phyloP scores from a whole-genome alignment of 2,888 invertebrate species.

The Perizoma flavofasciatum region DNA sequence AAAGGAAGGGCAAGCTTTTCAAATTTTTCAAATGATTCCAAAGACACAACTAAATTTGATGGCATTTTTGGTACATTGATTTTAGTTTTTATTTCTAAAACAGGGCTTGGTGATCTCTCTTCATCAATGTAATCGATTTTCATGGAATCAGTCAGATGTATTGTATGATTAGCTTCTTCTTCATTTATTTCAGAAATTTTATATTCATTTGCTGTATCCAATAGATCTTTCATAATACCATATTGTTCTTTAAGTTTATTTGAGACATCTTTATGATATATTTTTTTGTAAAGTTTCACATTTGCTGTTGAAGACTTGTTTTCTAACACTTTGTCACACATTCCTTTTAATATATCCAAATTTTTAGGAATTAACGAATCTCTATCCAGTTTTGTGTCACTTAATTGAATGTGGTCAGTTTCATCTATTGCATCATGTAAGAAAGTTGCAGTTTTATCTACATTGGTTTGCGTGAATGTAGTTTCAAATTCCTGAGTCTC shows the following conservation, averaged over 20 bases:
- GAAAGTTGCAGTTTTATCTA: constrained; percentile 19
- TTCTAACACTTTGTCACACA: constrained; percentile 11
- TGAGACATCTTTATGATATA: background rate
- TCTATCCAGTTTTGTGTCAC: background rate
- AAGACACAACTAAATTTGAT: constrained; percentile 53
- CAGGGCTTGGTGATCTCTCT: constrained; percentile 52
- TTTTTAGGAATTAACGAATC: background rate
- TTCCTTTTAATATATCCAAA: constrained; percentile 8
- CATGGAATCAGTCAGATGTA: constrained; percentile 15
- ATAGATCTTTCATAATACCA: background rate
- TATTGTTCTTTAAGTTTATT: background rate
- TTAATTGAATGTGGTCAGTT: constrained; percentile 4
- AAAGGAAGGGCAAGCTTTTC: constrained; percentile 61
- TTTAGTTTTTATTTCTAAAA: constrained; percentile 47
- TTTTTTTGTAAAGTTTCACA: background rate
- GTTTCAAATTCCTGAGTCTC: constrained; percentile 25
- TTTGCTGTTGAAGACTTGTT: background rate
- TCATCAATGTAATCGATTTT: constrained; percentile 27
- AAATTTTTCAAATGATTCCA: constrained; percentile 69
- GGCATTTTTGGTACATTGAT: constrained; percentile 39
- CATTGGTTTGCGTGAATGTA: constrained; percentile 34
- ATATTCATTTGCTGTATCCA: background rate
- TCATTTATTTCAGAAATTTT: background rate
- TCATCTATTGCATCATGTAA: constrained; percentile 6
- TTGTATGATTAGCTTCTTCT: background rate